Base-by-base conservation (phyloP, 2,888 invertebrate species). In the Thecocarcelia acutangulata region DNA sequence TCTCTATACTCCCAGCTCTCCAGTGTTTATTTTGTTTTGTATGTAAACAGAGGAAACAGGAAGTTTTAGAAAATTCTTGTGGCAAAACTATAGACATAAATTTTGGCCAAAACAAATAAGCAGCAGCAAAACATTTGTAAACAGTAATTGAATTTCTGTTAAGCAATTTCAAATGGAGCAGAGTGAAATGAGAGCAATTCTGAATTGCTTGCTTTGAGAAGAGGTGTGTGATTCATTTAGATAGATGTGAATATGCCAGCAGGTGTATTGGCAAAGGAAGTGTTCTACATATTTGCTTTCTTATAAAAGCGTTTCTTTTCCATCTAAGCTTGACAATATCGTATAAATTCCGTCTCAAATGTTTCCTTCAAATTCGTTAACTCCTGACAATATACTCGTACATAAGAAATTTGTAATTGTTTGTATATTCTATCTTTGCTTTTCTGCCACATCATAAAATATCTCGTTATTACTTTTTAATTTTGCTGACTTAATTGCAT, bases 81-180 rank as follows among this genome's bases (percentile, higher is more conserved):
- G 56, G 15, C n/a, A 46, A n/a, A 69, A 54, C 40, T 9, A 24
- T 12, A 54, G 48, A 72, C 24, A 33, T 0, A 59, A 17, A 17
- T 24, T 52, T 58, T 58, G 44, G n/a, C 4, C 40, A 33, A 50
- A 50, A 40, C 11, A 64, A 28, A 42, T 54, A 58, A 54, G 33
- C 6, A 37, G 33, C 6, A 37, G 58, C 3, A 48, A 59, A 72
- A n/a, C 52, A 66, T 13, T 24, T 17, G 58, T n/a, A 59, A 64
- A 59, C 24, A 24, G 44, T 72, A 59, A 72, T 78, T 78, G 72
- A 64, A 72, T 59, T 61, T 66, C 52, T 44, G 21, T 9, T 37
- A 37, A 46, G 13, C 24, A 24, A 42, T 50, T 72, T 59, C 5
- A 21, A 48, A 59, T 21, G 15, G 0, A 48, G 15, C 19, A 42